Conservation (phyloP, 2,888 invertebrate genomes). For the Pollenia angustigena region DNA sequence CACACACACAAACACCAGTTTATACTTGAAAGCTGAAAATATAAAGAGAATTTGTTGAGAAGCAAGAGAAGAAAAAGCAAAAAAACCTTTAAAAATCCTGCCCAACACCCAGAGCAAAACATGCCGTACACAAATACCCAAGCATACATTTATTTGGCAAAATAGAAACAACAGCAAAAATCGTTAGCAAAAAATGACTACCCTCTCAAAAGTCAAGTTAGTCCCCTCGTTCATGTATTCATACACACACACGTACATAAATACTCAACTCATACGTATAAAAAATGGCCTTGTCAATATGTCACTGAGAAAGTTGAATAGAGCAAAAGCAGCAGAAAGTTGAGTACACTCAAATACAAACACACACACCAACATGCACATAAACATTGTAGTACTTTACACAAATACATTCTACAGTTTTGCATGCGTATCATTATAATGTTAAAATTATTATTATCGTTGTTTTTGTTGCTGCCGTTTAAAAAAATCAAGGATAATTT, state of each 20-base stretch:
- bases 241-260: background rate
- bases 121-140: background rate
- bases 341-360: conserved; percentile 4
- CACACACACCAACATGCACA: conserved; percentile 14
- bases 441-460: conserved; percentile 32
- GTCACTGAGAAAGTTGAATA: conserved; percentile 64
- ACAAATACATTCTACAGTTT: background rate
- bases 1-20: conserved; percentile 17
- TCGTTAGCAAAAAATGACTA: conserved; percentile 27
- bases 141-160: background rate
- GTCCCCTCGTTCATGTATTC: background rate
- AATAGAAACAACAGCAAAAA: conserved; percentile 8
- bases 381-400: background rate
- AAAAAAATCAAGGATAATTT: conserved; percentile 24
- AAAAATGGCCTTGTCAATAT: conserved; percentile 71
- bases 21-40: conserved; percentile 20
- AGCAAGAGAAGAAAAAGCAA: conserved; percentile 10
- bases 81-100: conserved; percentile 16
- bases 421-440: conserved; percentile 35
- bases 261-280: conserved; percentile 8
- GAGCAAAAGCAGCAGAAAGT: conserved; percentile 48
- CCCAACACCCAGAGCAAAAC: background rate
- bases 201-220: conserved; percentile 53
- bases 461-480: conserved; percentile 25
- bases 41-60: background rate